Evolutionary conservation across 2,888 invertebrate species (phyloP).

Genomic region (Hetaerina titia): DNA sequence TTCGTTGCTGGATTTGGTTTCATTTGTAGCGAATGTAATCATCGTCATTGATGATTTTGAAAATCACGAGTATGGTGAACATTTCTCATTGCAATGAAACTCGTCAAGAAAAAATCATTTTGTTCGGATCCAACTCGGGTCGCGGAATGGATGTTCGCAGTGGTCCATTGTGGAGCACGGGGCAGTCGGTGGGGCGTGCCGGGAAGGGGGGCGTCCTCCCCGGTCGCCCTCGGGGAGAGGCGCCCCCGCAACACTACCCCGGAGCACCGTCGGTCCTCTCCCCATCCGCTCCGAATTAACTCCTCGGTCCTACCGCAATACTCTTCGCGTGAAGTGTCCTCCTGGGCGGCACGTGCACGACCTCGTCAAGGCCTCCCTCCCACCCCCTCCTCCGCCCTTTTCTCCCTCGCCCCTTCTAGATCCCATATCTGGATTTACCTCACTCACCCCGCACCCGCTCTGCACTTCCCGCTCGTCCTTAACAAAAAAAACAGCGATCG

Average conservation of each 20-base stretch:
- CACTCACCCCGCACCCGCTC: neutral
- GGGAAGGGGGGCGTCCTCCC: neutral
- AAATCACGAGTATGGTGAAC: too few relatives aligned
- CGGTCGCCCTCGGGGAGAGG: neutral
- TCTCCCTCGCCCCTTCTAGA: neutral
- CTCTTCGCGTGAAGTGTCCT: slow-evolving; percentile 30
- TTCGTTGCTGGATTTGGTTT: too few relatives aligned
- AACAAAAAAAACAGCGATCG: neutral
- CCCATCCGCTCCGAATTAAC: slow-evolving; percentile 11
- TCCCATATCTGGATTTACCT: neutral
- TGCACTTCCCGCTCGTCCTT: neutral
- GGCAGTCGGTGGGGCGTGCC: neutral
- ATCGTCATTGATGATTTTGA: too few relatives aligned
- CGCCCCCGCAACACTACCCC: neutral
- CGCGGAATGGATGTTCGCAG: too few relatives aligned
- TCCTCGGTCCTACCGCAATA: slow-evolving; percentile 60
- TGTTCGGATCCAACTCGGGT: too few relatives aligned
- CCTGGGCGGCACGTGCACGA: slow-evolving; percentile 35
- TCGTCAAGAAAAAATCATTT: too few relatives aligned
- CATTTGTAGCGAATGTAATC: too few relatives aligned
- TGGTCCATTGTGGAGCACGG: too few relatives aligned
- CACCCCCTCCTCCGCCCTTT: neutral
- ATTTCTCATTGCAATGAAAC: too few relatives aligned
- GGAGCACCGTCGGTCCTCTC: neutral
- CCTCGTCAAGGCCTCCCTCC: slow-evolving; percentile 5